Base-by-base conservation (phyloP, 2,113 vertebrate genomes). In the Propithecus coquereli region DNA sequence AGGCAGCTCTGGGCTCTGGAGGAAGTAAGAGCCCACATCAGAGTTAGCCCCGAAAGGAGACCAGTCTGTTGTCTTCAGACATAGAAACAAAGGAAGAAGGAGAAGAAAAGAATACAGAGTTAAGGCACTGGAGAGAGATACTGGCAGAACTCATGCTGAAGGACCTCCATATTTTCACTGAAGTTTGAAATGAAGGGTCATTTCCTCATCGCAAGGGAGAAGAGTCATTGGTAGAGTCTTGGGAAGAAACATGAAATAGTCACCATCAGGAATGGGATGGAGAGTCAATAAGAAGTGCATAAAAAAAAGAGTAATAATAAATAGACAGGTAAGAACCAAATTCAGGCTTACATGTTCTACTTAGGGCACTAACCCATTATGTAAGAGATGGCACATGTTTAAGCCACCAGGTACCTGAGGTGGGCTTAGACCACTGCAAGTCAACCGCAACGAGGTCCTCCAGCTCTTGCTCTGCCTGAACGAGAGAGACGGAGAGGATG, bases 381-480 rank as follows among this genome's bases (percentile, higher is more conserved):
- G 32, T 25, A 22, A 22, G 50, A 83, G 43, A 37, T 0, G 34
- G 73, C 32, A 14, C 1, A 3, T 0, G 0, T 20, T 32, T 76
- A 54, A 16, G 61, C n/a, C 3, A 2, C 45, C 66, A 22, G 98
- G 96, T 96, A 99, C 99, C 90, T 3, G 98, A 43, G 0, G 98
- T 98, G 0, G 99, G 99, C 66, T 98, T 80, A 6, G 99, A 99
- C 99, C 99, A 99, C 0, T 97, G 98, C 96, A 99, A 85, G 2
- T 98, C 94, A 2, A 99, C 92, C 1, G 1, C 6, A 25, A 92
- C 71, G 8, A 99, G 98, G 65, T 99, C 99, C n/a, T 77, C 92
- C 59, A 99, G 97, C 97, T 99, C 99, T 5, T 79, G 22, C 0
- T 76, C 0, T 1, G 99, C 99, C 32, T 45, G 30, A 0, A 79